Percentiles rank a stretch among this genome's conserved stretches.
These are phyloP conservation scores for Telenomus remus DNA, from an alignment of 1,140 invertebrate genomes.

Conservation along the genomic window DNA sequence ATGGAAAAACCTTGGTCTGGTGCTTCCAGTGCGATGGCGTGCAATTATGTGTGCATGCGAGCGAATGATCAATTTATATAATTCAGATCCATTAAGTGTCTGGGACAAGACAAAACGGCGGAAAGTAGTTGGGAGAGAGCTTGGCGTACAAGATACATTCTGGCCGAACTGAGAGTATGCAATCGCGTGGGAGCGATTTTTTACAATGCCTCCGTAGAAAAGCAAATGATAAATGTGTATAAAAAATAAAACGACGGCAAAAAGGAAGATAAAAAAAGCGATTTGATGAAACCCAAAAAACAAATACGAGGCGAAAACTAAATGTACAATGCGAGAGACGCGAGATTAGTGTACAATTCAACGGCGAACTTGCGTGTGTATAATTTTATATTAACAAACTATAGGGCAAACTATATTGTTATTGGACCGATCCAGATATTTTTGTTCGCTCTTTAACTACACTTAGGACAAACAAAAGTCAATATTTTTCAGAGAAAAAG, in stretches of 20 bases:
- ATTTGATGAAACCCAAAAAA: no score
- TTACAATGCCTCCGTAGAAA: slow-evolving; percentile 16
- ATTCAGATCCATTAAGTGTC: slow-evolving; percentile 33
- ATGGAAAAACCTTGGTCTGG: no score
- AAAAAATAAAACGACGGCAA: slow-evolving; percentile 4
- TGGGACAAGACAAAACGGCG: slow-evolving; percentile 12
- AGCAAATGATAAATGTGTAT: slow-evolving; percentile 21
- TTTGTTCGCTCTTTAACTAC: no score
- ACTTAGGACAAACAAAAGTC: no score
- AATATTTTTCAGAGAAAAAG: no score
- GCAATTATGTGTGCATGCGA: slow-evolving; percentile 8
- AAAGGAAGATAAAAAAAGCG: no score
- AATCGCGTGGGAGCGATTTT: slow-evolving; percentile 26
- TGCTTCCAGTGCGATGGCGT: no score
- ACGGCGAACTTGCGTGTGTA: slow-evolving; percentile 9
- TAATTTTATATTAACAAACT: slow-evolving; percentile 21
- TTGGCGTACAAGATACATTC: slow-evolving; percentile 34
- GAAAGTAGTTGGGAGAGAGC: slow-evolving; percentile 18
- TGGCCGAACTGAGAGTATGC: slow-evolving; percentile 8
- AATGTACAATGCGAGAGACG: no score
- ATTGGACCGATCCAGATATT: neutral
- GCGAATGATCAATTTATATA: slow-evolving; percentile 17
- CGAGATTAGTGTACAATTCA: slow-evolving; percentile 24
- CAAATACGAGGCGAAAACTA: no score
- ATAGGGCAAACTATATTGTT: slow-evolving; percentile 12